Evolutionary conservation across 2,888 invertebrate genomes (phyloP), one percentile per base, ranked within the genome.

Genomic region (Drosophila setosimentum): DNA sequence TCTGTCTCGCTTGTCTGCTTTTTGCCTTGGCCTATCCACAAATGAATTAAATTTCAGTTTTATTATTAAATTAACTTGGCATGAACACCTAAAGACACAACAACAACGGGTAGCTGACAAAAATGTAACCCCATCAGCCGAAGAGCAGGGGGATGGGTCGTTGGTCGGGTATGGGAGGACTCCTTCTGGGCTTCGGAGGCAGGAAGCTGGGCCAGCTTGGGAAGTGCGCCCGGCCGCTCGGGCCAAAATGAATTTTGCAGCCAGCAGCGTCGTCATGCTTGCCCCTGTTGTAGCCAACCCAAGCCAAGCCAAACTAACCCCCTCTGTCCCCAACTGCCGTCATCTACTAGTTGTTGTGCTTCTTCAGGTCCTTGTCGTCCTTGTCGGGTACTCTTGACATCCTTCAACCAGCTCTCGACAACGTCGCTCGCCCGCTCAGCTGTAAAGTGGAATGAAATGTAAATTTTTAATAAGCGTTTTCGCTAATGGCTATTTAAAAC

Each of bases 381-480:
- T 35, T 24, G 42, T 42, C 42, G 57, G 57, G 40, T 57, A 57
- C 57, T 57, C 57, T 40, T 66, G 71, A 70, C 69, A 71, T 71
- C 55, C 75, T 71, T 68, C 67, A 68, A 30, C 54, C 54, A 66
- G 76, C 49, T 58, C 51, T 54, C 58, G 67, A 67, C 62, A 42
- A 62, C 61, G 55, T 57, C 55, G 58, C 64, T 68, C 64, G 76
- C 50, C 76, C 76, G 76, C 89, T 89, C 89, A 87, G 83, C 84
- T 84, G 85, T 78, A 90, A 90, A 90, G 89, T 87, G 85, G 88
- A 89, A 91, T 91, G 90, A 91, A 92, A 92, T 91, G 91, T 92
- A 92, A 92, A 92, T 92, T 92, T 92, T 92, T 92, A 92, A 92
- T 92, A 92, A 92, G 92, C 92, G 89, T 91, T 92, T 92, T 91